Percentiles rank a stretch among this genome's conserved stretches.
phyloP scores from a whole-genome alignment of 2,113 vertebrate species.

The Oncorhynchus kisutch region DNA sequence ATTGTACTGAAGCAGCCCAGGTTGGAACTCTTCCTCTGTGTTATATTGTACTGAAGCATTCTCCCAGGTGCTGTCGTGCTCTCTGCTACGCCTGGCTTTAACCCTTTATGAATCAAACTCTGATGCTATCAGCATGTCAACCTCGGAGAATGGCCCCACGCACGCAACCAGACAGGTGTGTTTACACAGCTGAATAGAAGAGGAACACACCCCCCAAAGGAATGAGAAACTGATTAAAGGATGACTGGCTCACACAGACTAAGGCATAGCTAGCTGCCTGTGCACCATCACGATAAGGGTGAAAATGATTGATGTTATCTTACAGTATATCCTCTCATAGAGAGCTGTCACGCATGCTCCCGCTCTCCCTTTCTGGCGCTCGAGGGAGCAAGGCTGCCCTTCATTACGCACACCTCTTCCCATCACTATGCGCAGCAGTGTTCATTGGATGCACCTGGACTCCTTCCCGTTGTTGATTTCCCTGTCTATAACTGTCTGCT shows the following conservation, averaged over 20 bases:
- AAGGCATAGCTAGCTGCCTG: neutral
- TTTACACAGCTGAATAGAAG: constrained; percentile 4
- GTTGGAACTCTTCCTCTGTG: neutral
- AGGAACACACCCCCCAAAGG: neutral
- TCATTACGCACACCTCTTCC: no score
- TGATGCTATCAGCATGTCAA: neutral
- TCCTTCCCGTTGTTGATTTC: no score
- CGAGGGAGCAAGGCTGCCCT: no score
- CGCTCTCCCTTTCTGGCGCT: no score
- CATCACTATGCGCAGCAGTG: no score
- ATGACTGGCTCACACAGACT: neutral
- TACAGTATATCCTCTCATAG: constrained; percentile 5
- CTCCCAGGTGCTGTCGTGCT: constrained; percentile 35
- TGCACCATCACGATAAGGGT: constrained; percentile 4
- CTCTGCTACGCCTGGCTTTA: constrained; percentile 12
- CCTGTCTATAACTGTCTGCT: no score
- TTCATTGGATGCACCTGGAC: no score
- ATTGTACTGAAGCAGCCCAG: no score
- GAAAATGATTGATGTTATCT: neutral
- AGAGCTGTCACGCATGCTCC: neutral
- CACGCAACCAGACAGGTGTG: neutral
- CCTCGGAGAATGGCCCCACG: neutral
- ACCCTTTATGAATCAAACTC: constrained; percentile 15
- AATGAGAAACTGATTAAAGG: neutral
- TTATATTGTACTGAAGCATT: constrained; percentile 30